These are phyloP conservation scores for Macropis europaea DNA, from an alignment of 2,888 invertebrate species.

Conservation along the genomic window DNA sequence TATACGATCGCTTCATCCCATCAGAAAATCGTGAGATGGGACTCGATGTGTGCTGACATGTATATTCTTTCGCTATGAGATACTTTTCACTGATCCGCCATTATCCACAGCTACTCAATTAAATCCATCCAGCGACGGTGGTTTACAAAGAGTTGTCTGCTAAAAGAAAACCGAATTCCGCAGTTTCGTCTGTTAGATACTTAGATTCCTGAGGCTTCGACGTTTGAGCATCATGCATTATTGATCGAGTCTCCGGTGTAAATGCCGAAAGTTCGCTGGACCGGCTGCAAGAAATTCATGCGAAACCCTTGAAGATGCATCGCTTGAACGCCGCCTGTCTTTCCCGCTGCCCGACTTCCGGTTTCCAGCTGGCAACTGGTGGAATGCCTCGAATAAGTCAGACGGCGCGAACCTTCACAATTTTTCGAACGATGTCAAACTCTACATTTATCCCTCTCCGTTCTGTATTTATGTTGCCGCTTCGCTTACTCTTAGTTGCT, in stretches of 20 bases:
- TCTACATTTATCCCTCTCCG: no score
- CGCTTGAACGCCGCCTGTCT: constrained; percentile 1
- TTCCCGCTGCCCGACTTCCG: background rate
- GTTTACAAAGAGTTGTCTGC: constrained; percentile 1
- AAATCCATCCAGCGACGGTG: constrained; percentile 42
- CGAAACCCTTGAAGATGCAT: constrained; percentile 11
- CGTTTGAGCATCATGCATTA: constrained; percentile 33
- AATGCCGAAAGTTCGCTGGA: constrained; percentile 31
- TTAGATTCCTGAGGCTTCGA: constrained; percentile 5
- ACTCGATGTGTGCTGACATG: background rate
- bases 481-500: no score
- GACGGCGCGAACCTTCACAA: no score
- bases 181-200: constrained; percentile 39
- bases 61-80: constrained; percentile 13
- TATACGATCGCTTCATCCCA: constrained; percentile 34
- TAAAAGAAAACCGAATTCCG: background rate
- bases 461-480: no score
- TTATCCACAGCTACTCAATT: constrained; percentile 45
- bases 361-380: constrained; percentile 1
- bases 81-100: constrained; percentile 23
- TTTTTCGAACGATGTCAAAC: no score
- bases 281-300: constrained; percentile 45
- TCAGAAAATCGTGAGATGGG: background rate
- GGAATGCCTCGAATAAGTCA: constrained; percentile 12
- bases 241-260: constrained; percentile 37